phyloP scores from a whole-genome alignment of 2,113 vertebrate genomes.

The Grallaria varia region DNA sequence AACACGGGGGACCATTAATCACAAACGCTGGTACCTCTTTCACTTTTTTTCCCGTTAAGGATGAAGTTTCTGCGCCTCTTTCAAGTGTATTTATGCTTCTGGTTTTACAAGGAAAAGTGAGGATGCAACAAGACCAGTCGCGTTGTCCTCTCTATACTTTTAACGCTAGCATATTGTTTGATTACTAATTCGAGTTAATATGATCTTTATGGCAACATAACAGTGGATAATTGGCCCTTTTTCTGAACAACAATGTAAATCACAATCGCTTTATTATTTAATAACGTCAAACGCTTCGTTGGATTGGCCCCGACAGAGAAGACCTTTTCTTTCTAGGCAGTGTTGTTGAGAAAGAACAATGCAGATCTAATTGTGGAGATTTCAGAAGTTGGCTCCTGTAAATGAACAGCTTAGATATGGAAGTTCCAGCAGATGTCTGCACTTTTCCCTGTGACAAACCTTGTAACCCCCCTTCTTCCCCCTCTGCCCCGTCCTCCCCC shows the following conservation, averaged over 20 bases:
- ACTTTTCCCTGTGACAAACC: conserved; percentile 65
- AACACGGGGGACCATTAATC: conserved; percentile 55
- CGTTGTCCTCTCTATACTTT: conserved; percentile 75
- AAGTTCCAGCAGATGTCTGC: conserved; percentile 78
- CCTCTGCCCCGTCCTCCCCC: conserved; percentile 34
- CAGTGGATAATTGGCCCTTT: conserved; percentile 91
- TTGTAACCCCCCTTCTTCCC: conserved; percentile 39
- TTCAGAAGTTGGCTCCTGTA: conserved; percentile 85
- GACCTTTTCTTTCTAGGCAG: conserved; percentile 82
- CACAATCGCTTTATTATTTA: conserved; percentile 98
- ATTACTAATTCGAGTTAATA: conserved; percentile 94
- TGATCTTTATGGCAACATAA: conserved; percentile 92
- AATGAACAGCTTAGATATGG: conserved; percentile 83
- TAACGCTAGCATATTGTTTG: conserved; percentile 84
- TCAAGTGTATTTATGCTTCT: conserved; percentile 48
- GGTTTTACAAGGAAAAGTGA: conserved; percentile 72
- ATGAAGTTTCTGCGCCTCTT: conserved; percentile 40
- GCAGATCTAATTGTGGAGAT: conserved; percentile 85
- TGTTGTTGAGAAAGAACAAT: conserved; percentile 84
- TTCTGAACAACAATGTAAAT: conserved; percentile 88
- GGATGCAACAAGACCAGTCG: conserved; percentile 70
- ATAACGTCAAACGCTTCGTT: conserved; percentile 94
- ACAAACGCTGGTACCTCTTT: not conserved
- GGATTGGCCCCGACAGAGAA: conserved; percentile 86
- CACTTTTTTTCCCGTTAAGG: conserved; percentile 12